phyloP scores from a whole-genome alignment of 2,113 vertebrate species.

The Spizaetus ornatus region DNA sequence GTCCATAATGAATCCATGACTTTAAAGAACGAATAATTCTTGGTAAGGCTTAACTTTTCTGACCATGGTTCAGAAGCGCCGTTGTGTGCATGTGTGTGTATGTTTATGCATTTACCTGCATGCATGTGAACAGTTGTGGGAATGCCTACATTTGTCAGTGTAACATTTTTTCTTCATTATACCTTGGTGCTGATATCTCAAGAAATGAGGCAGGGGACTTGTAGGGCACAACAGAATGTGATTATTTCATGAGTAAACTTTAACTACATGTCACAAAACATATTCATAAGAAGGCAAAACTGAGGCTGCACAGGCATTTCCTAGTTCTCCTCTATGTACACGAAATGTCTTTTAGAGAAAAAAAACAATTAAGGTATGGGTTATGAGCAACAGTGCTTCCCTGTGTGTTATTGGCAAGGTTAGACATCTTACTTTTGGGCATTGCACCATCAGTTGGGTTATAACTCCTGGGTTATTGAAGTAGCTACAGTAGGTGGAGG shows the following conservation, averaged over 20 bases:
- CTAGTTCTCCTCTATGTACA: neutral
- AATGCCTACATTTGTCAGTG: neutral
- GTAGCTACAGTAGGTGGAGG: neutral
- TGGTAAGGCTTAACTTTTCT: neutral
- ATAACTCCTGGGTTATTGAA: neutral
- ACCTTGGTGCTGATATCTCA: neutral
- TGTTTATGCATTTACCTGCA: neutral
- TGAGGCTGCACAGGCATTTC: neutral
- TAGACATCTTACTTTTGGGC: neutral
- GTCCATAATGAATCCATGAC: neutral
- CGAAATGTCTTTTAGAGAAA: neutral
- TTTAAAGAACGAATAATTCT: neutral
- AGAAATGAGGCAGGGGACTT: neutral
- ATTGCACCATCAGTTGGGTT: neutral
- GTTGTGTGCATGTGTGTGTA: neutral
- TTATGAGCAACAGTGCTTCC: neutral
- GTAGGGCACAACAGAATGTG: neutral
- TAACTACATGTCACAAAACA: accelerated
- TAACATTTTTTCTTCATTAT: neutral
- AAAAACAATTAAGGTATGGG: neutral
- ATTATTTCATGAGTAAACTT: neutral
- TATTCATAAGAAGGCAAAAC: neutral
- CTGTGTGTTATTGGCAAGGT: neutral
- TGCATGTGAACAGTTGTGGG: neutral
- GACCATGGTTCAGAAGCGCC: neutral